Evolutionary conservation across 2,113 vertebrate genomes (phyloP).

Genomic region (Myotis davidii): DNA sequence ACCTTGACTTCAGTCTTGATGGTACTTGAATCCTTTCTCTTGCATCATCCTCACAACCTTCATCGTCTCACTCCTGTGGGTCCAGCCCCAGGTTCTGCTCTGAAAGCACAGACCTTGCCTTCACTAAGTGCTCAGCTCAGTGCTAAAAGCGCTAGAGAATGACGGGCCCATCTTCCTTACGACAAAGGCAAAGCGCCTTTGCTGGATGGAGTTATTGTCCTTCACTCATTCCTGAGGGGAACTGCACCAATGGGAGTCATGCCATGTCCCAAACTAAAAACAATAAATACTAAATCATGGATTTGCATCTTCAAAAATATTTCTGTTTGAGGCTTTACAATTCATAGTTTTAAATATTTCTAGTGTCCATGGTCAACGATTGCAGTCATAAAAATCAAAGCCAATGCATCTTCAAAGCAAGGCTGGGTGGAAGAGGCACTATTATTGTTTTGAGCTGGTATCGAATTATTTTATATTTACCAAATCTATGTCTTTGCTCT

Average conservation of each 20-base stretch:
- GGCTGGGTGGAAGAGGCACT: neutral
- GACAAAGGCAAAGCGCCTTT: neutral
- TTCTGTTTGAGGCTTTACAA: neutral
- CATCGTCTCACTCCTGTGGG: neutral
- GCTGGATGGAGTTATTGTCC: neutral
- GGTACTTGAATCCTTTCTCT: neutral
- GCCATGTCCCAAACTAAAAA: neutral
- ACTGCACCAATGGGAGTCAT: neutral
- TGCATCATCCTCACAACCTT: neutral
- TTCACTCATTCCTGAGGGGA: neutral
- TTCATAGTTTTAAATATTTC: conserved; percentile 34
- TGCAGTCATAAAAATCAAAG: conserved; percentile 9
- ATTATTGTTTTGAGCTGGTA: neutral
- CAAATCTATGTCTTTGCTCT: neutral
- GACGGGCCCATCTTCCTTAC: neutral
- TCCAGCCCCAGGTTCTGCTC: neutral
- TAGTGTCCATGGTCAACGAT: neutral
- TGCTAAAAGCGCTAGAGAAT: neutral
- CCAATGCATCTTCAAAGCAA: conserved; percentile 20
- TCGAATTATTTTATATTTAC: conserved; percentile 14
- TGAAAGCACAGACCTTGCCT: neutral
- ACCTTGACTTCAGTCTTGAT: neutral
- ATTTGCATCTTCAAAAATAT: neutral
- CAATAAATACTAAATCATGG: neutral
- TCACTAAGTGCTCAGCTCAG: neutral